These are phyloP conservation scores for Charanyca ferruginea DNA, from an alignment of 2,888 invertebrate genomes.

Conservation along the genomic window DNA sequence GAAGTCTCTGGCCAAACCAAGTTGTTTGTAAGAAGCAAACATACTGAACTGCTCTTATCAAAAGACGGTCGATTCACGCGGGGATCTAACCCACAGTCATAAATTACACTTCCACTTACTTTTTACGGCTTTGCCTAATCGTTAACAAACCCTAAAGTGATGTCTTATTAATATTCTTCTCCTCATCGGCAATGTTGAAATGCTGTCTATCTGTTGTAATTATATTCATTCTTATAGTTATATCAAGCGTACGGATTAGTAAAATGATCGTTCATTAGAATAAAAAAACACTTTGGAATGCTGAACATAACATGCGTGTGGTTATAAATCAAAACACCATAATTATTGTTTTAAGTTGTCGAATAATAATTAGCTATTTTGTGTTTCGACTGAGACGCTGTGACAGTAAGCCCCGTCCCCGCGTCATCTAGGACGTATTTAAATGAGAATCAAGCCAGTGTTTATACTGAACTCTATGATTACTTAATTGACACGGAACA, in stretches of 20 bases:
- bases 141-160: conserved; percentile 27
- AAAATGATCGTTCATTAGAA: conserved; percentile 49
- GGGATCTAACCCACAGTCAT: conserved; percentile 6
- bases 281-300: conserved; percentile 63
- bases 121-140: conserved; percentile 22
- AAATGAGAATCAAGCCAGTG: conserved; percentile 32
- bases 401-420: conserved; percentile 27
- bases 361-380: conserved; percentile 52
- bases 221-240: conserved; percentile 37
- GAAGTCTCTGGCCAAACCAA: too few species aligned
- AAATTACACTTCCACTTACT: conserved; percentile 8
- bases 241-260: conserved; percentile 38
- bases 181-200: conserved; percentile 41
- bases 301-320: conserved; percentile 37
- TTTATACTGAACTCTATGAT: conserved; percentile 57
- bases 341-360: conserved; percentile 54
- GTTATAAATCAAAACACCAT: conserved; percentile 59
- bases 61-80: not conserved
- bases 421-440: conserved; percentile 51
- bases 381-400: conserved; percentile 35
- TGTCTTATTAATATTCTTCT: conserved; percentile 35
- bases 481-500: conserved; percentile 56
- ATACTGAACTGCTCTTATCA: not conserved
- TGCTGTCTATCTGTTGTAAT: conserved; percentile 40
- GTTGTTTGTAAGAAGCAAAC: too few species aligned